phyloP scores from a whole-genome alignment of 1,140 invertebrate species.

The Cyclargus thomasi region DNA sequence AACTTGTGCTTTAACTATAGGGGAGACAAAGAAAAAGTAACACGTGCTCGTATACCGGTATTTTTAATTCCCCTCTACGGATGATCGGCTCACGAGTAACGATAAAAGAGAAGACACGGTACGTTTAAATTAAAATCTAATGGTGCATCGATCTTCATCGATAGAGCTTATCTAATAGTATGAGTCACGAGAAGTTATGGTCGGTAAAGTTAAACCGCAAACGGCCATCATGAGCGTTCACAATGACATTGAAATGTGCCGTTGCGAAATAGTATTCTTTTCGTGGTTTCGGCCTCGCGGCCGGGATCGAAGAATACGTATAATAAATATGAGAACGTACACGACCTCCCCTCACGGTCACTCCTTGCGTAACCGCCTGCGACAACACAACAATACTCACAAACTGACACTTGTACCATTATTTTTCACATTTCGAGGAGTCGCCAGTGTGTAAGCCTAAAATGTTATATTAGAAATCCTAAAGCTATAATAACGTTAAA shows the following conservation, averaged over 20 bases:
- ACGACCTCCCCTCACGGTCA: slow-evolving; percentile 68
- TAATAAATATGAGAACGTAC: slow-evolving; percentile 71
- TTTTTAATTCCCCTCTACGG: not conserved
- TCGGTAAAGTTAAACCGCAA: slow-evolving; percentile 27
- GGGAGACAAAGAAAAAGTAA: not conserved
- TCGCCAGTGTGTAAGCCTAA: not conserved
- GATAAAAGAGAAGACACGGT: not conserved
- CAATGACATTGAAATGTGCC: slow-evolving; percentile 66
- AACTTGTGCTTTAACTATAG: not conserved
- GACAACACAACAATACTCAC: slow-evolving; percentile 60
- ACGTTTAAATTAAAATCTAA: not conserved
- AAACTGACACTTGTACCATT: slow-evolving; percentile 34
- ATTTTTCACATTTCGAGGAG: slow-evolving; percentile 30
- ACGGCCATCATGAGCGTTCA: slow-evolving; percentile 40
- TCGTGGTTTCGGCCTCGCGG: slow-evolving; percentile 64
- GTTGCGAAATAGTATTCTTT: slow-evolving; percentile 71
- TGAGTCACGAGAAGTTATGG: slow-evolving; percentile 18
- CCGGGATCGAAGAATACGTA: slow-evolving; percentile 69
- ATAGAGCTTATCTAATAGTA: slow-evolving; percentile 10
- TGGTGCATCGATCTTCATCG: not conserved
- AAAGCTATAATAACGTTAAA: no score
- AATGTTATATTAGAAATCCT: no score
- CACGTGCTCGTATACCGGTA: not conserved
- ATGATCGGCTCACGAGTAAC: not conserved
- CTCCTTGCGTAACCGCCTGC: slow-evolving; percentile 56